Conservation (phyloP, 1,140 invertebrate genomes). For the Hestina assimilis region DNA sequence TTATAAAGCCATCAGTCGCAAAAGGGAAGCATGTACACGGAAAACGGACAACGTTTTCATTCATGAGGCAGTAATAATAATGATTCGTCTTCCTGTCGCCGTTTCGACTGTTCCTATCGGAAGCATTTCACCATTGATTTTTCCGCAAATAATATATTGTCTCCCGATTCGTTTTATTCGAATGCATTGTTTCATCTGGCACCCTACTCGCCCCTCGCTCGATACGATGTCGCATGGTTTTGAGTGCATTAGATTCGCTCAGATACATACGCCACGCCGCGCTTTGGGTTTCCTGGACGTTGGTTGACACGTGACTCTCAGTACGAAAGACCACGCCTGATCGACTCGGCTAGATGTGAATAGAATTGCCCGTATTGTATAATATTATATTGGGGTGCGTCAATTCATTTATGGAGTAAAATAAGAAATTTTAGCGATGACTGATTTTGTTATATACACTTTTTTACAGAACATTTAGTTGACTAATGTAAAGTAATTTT, state of each 20-base stretch:
- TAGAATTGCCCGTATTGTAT: slow-evolving; percentile 71
- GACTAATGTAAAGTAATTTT: too few species aligned
- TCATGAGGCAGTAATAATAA: slow-evolving; percentile 67
- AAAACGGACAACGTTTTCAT: slow-evolving; percentile 50
- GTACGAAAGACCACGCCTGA: slow-evolving; percentile 75
- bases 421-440: slow-evolving; percentile 24
- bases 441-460: slow-evolving; percentile 19
- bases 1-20: slow-evolving; percentile 56
- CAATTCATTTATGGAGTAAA: slow-evolving; percentile 34
- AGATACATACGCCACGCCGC: slow-evolving; percentile 48
- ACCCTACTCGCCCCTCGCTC: slow-evolving; percentile 34
- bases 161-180: slow-evolving; percentile 46
- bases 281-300: slow-evolving; percentile 65
- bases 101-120: slow-evolving; percentile 49
- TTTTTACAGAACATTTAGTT: not conserved
- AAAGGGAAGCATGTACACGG: slow-evolving; percentile 50
- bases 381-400: slow-evolving; percentile 50
- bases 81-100: slow-evolving; percentile 59
- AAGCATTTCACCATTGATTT: slow-evolving; percentile 72
- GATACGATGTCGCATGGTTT: slow-evolving; percentile 59
- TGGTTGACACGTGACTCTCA: slow-evolving; percentile 65
- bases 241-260: slow-evolving; percentile 73
- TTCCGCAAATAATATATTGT: slow-evolving; percentile 70
- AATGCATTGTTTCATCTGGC: slow-evolving; percentile 44
- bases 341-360: slow-evolving; percentile 61